A percentile compares a stretch with the other conserved stretches of the same genome.
These are phyloP conservation scores for Phodopus roborovskii DNA, from an alignment of 2,113 vertebrate genomes.

Conservation along the genomic window DNA sequence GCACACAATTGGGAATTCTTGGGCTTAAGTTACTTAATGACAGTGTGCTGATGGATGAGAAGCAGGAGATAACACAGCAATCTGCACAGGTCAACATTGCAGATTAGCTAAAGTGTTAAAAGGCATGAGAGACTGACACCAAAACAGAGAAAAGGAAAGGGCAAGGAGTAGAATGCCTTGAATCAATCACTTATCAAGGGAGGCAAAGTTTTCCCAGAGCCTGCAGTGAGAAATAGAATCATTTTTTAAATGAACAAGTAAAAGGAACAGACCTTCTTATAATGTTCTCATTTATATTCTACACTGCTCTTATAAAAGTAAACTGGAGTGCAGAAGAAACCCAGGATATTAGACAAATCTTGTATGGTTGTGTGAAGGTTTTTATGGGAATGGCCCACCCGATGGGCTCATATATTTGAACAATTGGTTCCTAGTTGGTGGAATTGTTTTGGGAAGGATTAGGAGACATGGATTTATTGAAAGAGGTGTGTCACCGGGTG, in stretches of 20 bases:
- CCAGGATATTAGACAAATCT: neutral
- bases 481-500: neutral
- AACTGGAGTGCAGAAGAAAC: neutral
- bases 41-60: neutral
- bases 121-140: neutral
- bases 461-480: neutral
- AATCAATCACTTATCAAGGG: neutral
- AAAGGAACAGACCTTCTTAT: neutral
- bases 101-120: neutral
- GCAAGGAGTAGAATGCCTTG: neutral
- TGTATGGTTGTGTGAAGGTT: neutral
- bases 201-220: neutral
- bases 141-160: neutral
- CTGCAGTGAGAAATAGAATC: neutral
- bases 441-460: neutral
- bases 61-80: too few relatives aligned
- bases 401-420: neutral
- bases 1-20: too few relatives aligned
- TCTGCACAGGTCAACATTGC: neutral
- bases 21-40: neutral
- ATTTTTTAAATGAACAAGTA: neutral
- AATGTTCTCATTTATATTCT: neutral
- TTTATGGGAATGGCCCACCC: neutral
- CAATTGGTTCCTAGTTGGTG: neutral
- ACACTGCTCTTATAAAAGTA: neutral